Percentiles rank a stretch among this genome's conserved stretches.
Evolutionary conservation across 2,888 invertebrate genomes (phyloP).

Genomic region (Hermodice carunculata): DNA sequence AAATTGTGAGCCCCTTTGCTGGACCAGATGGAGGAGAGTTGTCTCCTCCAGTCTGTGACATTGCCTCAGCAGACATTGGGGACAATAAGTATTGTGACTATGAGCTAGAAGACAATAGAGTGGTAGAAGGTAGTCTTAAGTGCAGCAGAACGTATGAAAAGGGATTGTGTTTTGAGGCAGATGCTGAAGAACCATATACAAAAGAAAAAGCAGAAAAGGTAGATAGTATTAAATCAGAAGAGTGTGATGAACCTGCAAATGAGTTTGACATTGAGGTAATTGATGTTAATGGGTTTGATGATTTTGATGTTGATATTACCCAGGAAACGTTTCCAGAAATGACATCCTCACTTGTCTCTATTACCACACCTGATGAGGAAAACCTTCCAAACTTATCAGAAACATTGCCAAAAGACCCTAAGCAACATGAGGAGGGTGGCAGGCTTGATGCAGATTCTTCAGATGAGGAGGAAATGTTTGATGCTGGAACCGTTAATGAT

Average conservation of each 20-base stretch:
- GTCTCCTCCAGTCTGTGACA: background rate
- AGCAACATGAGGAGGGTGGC: background rate
- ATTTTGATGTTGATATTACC: conserved; percentile 36
- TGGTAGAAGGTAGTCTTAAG: background rate
- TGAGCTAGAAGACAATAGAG: background rate
- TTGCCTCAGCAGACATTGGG: background rate
- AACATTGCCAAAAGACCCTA: no score
- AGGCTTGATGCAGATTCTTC: background rate
- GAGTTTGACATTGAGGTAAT: no score
- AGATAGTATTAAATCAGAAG: no score
- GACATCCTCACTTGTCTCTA: conserved; percentile 37
- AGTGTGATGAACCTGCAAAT: no score
- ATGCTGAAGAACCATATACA: no score
- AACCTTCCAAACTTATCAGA: no score
- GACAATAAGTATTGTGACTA: background rate
- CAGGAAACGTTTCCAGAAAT: conserved; percentile 54
- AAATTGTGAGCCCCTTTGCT: no score
- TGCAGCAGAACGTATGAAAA: no score
- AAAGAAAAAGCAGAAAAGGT: no score
- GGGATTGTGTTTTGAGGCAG: no score
- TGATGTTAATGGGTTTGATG: no score
- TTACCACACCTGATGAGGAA: conserved; percentile 6
- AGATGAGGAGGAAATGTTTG: conserved; percentile 1
- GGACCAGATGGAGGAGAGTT: background rate
- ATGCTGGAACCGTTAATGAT: no score